Evolutionary conservation across 2,797 vertebrate genomes (phyloP), one percentile per base, ranked within the genome.

Genomic region (Sparus aurata): DNA sequence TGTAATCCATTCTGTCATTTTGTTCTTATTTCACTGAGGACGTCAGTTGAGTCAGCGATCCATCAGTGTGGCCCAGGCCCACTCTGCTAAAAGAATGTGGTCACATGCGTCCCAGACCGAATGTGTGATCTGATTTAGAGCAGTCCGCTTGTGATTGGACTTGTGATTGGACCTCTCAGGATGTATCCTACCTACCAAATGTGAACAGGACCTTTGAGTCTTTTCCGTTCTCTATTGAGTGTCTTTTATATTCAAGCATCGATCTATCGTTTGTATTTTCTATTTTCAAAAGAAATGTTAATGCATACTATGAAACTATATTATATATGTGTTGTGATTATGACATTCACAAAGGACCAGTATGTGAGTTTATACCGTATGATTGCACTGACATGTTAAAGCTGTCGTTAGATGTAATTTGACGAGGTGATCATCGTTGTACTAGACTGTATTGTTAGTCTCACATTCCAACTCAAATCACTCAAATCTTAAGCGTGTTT

Each of bases 181-280:
- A 38, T 10, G 10, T 10, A 38, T 10, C 34, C 34, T 7, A 38
- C 34, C 4, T 11, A 38, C 10, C 38, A 10, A 11, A 38, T 38
- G 38, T 38, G 38, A 38, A 38, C 38, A 3, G 38, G 10, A 1
- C 6, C 18, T 47, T 20, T 69, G n/a, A 47, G 15, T 69, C 16
- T 74, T 69, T 79, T 70, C 63, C 70, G 53, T 65, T 80, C 22
- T 27, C 46, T 62, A 3, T 30, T 6, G 6, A 8, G 3, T 75
- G 65, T 89, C 12, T 79, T 81, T 84, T 83, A 25, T 84, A 81
- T 77, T 70, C 53, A 75, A 73, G 18, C 5, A 74, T 66, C 68
- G 13, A 11, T 41, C 3, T 50, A 5, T 64, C 70, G 50, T 62
- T 78, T 76, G 34, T 76, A 20, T 82, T 84, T 54, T 73, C 73